Base-by-base conservation (phyloP, 2,888 invertebrate species). In the Azorinus chamasolen region DNA sequence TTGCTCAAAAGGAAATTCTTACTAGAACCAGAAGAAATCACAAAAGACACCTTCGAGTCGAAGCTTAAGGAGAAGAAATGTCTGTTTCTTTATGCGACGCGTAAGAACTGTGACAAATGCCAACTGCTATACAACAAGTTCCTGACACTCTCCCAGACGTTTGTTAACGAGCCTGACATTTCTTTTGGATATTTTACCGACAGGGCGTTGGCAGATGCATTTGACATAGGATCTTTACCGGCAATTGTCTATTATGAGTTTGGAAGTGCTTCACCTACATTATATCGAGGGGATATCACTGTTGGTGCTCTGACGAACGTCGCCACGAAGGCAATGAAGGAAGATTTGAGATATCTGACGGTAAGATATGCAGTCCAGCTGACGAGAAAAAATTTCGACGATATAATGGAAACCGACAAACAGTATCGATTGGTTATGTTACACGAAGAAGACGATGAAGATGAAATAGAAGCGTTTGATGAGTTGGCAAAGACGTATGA, bases 141-240 rank as follows among this genome's bases (percentile, higher is more conserved):
- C 74, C 57, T 85, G 24, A 80, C 79, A 4, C 82, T 84, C 0
- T 79, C 85, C 0, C 85, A 86, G 50, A 70, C 74, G 2, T 88
- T 88, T 62, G 68, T 70, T 8, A 68, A 75, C 12, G 83, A 85
- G 25, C 61, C 74, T 16, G 45, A 59, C 5, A 82, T 86, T 22
- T 74, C 79, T 39, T 88, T 88, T 63, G 85, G 83, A 10, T 46
- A 69, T 12, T 79, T 85, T 8, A 57, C 73, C 10, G 87, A 87
- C 53, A 32, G 46, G 27, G 57, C 46, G 12, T 72, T 87, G 12
- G 53, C 79, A 2, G 55, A 77, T 24, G 65, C 65, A 22, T 78
- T 82, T 46, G 77, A 74, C 12, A 51, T 82, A 1, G 70, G 58
- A 22, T 32, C 50, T 41, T 82, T 78, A 45, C 84, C 84, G 18